Conservation (phyloP, 2,797 vertebrate genomes). For the Paramormyrops hopkinsi region DNA sequence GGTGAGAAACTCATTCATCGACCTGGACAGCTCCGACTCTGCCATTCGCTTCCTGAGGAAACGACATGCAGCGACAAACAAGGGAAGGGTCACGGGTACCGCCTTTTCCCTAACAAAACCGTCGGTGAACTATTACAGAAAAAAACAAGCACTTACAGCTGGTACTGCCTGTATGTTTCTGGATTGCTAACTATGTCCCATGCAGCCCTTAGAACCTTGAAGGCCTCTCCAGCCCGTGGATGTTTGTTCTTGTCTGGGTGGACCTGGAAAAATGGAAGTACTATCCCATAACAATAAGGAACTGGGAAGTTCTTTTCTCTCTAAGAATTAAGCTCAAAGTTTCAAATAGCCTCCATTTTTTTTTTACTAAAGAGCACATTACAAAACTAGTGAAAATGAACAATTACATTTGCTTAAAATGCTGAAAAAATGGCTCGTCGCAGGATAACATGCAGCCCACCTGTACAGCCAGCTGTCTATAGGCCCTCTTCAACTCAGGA, state of each 20-base stretch:
- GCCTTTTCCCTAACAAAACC: not conserved
- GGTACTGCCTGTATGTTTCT: conserved; percentile 79
- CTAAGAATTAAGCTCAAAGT: not conserved
- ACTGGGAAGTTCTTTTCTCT: not conserved
- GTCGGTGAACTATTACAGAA: not conserved
- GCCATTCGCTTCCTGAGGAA: conserved; percentile 79
- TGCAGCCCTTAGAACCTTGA: conserved; percentile 87
- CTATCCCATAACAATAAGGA: not conserved
- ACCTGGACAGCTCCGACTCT: conserved; percentile 80
- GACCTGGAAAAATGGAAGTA: conserved; percentile 59
- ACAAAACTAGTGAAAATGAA: not conserved
- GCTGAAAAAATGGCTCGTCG: not conserved
- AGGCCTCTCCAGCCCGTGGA: conserved; percentile 85
- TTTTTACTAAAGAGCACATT: not conserved
- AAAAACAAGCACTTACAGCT: conserved; percentile 68
- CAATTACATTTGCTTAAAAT: not conserved
- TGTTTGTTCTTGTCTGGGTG: conserved; percentile 96
- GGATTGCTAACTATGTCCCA: conserved; percentile 95
- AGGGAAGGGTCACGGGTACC: not conserved
- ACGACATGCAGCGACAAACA: not conserved
- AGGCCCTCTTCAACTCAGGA: conserved; percentile 80
- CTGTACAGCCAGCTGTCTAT: conserved; percentile 88
- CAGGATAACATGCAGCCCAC: conserved; percentile 51
- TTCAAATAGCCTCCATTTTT: not conserved
- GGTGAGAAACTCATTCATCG: conserved; percentile 86